phyloP scores from a whole-genome alignment of 2,797 vertebrate species.

The Esox masquinongy region DNA sequence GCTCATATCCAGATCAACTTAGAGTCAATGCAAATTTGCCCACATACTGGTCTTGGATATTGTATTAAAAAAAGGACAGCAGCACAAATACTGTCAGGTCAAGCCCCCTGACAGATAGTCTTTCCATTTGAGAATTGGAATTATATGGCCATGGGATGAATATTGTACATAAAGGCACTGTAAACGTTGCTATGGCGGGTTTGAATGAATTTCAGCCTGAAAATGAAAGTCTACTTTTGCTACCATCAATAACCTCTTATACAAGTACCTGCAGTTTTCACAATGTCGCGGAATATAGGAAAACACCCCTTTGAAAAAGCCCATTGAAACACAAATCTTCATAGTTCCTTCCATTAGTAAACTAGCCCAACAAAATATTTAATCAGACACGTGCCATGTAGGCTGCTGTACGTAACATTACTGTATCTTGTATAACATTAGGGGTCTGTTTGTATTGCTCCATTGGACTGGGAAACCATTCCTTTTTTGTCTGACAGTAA shows the following conservation, averaged over 20 bases:
- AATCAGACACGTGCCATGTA: background rate
- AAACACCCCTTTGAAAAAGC: background rate
- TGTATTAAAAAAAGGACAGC: too few species aligned
- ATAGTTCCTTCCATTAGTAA: background rate
- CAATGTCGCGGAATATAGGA: background rate
- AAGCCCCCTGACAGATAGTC: too few species aligned
- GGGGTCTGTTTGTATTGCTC: background rate
- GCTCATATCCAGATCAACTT: too few species aligned
- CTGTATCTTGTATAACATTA: constrained; percentile 1
- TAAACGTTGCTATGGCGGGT: too few species aligned
- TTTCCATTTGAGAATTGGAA: too few species aligned
- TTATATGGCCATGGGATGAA: too few species aligned
- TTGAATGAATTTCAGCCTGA: background rate
- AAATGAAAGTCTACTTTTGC: background rate
- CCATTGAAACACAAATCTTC: background rate
- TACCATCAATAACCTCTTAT: background rate
- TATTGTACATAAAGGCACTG: too few species aligned
- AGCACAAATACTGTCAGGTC: too few species aligned
- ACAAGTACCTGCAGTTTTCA: background rate
- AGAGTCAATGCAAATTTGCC: too few species aligned
- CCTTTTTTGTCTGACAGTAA: background rate
- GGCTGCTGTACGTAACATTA: background rate
- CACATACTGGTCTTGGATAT: too few species aligned
- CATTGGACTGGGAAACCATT: constrained; percentile 5
- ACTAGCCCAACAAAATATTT: too few species aligned